These are phyloP conservation scores for Salpingus planirostris DNA, from an alignment of 2,888 invertebrate genomes.

Conservation along the genomic window DNA sequence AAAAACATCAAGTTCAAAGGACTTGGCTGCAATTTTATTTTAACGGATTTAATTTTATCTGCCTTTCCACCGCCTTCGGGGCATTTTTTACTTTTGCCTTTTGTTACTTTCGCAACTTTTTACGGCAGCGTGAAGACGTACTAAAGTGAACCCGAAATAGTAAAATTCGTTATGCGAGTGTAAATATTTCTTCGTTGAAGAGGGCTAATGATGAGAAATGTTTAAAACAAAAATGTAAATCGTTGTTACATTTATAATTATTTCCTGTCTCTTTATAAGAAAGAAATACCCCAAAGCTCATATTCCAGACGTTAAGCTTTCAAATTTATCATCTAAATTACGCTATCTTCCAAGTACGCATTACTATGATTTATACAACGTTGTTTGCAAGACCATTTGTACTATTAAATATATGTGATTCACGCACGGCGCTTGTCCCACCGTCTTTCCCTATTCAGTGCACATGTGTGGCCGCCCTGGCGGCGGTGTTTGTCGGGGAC, in stretches of 20 bases:
- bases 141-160: slow-evolving; percentile 12
- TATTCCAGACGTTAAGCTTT: slow-evolving; percentile 17
- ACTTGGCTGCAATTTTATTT: slow-evolving; percentile 4
- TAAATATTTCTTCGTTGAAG: slow-evolving; percentile 11
- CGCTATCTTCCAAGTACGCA: slow-evolving; percentile 26
- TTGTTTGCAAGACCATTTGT: slow-evolving; percentile 30
- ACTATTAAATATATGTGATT: slow-evolving; percentile 28
- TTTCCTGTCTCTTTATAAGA: slow-evolving; percentile 11
- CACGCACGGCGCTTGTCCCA: slow-evolving; percentile 18
- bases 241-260: slow-evolving; percentile 13
- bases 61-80: slow-evolving; percentile 5
- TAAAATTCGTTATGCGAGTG: slow-evolving; percentile 10
- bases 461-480: slow-evolving; percentile 10
- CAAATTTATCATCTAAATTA: slow-evolving; percentile 27
- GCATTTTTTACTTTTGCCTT: slow-evolving; percentile 7
- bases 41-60: slow-evolving; percentile 12
- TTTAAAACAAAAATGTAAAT: slow-evolving; percentile 9
- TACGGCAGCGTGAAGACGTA: slow-evolving; percentile 7
- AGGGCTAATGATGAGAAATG: slow-evolving; percentile 10
- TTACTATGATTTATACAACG: slow-evolving; percentile 27
- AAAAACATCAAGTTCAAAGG: slow-evolving; percentile 9
- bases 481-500: too few species aligned
- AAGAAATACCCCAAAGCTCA: slow-evolving; percentile 17
- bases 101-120: slow-evolving; percentile 13
- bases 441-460: slow-evolving; percentile 8